These are phyloP conservation scores for Budorcas taxicolor DNA, from an alignment of 2,113 vertebrate species.

Conservation along the genomic window DNA sequence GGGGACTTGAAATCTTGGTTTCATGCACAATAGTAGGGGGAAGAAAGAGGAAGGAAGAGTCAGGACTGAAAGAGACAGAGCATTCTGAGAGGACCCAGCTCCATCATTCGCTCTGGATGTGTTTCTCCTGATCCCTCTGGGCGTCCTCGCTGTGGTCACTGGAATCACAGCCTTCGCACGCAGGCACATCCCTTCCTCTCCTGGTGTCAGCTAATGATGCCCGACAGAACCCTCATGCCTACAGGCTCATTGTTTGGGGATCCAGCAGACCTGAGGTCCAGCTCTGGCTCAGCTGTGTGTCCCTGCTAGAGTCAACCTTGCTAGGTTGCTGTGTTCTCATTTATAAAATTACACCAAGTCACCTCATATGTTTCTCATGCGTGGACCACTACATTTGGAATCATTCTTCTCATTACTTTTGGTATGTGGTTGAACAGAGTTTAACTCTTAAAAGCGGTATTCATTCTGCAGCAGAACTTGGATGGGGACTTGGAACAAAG, in stretches of 20 bases:
- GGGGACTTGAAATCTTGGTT: background rate
- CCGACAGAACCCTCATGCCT: background rate
- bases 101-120: rapidly evolving
- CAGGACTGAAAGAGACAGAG: background rate
- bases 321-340: background rate
- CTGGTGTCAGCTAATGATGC: background rate
- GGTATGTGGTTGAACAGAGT: background rate
- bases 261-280: background rate
- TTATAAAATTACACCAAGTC: background rate
- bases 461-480: background rate
- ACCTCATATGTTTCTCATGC: background rate
- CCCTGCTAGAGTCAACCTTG: background rate
- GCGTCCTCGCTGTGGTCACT: background rate
- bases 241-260: background rate
- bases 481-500: background rate
- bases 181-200: background rate
- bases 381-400: background rate
- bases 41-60: background rate
- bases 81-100: background rate
- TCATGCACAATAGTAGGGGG: background rate
- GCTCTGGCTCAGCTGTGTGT: background rate
- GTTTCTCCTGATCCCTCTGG: background rate
- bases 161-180: background rate
- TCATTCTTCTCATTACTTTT: background rate
- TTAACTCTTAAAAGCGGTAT: background rate